phyloP scores from a whole-genome alignment of 1,140 invertebrate species.

The Monochamus saltuarius region DNA sequence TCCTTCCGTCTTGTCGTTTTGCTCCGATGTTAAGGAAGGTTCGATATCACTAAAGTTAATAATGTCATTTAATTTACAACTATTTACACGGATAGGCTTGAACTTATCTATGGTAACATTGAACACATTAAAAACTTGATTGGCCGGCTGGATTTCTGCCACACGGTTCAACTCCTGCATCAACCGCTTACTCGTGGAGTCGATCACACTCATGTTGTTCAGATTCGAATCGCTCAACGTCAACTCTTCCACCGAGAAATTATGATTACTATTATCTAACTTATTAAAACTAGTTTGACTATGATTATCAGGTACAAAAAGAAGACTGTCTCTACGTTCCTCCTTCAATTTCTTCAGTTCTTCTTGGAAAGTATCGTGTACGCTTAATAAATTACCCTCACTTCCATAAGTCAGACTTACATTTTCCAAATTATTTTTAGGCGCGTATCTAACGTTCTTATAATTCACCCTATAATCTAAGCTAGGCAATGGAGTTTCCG shows the following conservation, averaged over 20 bases:
- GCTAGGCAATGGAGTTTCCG: conserved; percentile 56
- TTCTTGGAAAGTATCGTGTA: conserved; percentile 60
- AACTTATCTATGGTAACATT: conserved; percentile 46
- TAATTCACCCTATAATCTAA: conserved; percentile 43
- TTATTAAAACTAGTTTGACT: conserved; percentile 32
- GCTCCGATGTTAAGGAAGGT: background rate
- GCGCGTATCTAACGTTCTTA: conserved; percentile 37
- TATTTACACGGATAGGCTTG: conserved; percentile 30
- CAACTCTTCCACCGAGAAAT: conserved; percentile 9
- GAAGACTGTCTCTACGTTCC: conserved; percentile 48
- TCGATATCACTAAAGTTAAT: conserved; percentile 20
- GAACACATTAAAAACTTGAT: conserved; percentile 50
- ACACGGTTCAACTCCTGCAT: conserved; percentile 44
- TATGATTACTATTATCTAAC: conserved; percentile 19
- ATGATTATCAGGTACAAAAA: conserved; percentile 50
- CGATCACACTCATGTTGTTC: conserved; percentile 8
- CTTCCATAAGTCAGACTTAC: conserved; percentile 53
- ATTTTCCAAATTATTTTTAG: conserved; percentile 42
- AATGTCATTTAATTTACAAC: conserved; percentile 32
- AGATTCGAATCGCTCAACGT: conserved; percentile 1
- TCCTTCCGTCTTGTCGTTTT: too few species aligned
- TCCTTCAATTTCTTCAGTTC: conserved; percentile 57
- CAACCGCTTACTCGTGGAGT: conserved; percentile 29
- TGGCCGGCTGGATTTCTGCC: conserved; percentile 42
- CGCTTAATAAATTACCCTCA: conserved; percentile 58